A percentile compares a stretch with the other conserved stretches of the same genome.
Conservation (phyloP, 2,113 vertebrate genomes). For the Atractosteus spatula region DNA sequence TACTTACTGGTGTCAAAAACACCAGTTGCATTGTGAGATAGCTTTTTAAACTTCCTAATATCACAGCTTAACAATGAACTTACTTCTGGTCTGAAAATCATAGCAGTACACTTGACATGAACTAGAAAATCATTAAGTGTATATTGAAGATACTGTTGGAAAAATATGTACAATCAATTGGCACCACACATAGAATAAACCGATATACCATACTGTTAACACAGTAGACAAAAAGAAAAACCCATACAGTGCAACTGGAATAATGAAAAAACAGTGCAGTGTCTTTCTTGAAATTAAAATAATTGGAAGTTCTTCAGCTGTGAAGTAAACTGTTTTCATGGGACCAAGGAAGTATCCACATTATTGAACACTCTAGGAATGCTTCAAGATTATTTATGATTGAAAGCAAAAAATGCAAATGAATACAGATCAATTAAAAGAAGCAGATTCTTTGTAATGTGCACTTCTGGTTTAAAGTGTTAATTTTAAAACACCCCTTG, state of each 20-base stretch:
- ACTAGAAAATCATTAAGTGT: too few relatives aligned
- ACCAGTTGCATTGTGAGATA: too few relatives aligned
- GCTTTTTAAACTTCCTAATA: too few relatives aligned
- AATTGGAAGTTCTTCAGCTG: slow-evolving; percentile 10
- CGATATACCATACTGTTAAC: slow-evolving; percentile 3
- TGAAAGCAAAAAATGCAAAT: background rate
- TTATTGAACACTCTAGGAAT: slow-evolving; percentile 40
- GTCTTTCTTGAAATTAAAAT: slow-evolving; percentile 1
- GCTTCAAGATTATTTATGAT: slow-evolving; percentile 36
- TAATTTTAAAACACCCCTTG: background rate
- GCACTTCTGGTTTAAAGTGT: background rate
- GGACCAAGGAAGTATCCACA: slow-evolving; percentile 31
- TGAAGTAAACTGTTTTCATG: slow-evolving; percentile 40
- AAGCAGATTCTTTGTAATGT: background rate
- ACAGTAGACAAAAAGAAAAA: background rate
- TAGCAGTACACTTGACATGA: too few relatives aligned
- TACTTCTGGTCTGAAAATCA: too few relatives aligned
- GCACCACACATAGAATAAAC: slow-evolving; percentile 20
- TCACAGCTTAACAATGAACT: too few relatives aligned
- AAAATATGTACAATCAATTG: slow-evolving; percentile 9
- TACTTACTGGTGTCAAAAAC: too few relatives aligned
- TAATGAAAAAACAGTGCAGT: slow-evolving; percentile 28
- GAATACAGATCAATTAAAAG: background rate
- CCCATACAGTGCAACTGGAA: slow-evolving; percentile 26
- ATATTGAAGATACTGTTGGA: background rate